phyloP scores from a whole-genome alignment of 2,888 invertebrate species.

The Vannuccia rotundouncinata region DNA sequence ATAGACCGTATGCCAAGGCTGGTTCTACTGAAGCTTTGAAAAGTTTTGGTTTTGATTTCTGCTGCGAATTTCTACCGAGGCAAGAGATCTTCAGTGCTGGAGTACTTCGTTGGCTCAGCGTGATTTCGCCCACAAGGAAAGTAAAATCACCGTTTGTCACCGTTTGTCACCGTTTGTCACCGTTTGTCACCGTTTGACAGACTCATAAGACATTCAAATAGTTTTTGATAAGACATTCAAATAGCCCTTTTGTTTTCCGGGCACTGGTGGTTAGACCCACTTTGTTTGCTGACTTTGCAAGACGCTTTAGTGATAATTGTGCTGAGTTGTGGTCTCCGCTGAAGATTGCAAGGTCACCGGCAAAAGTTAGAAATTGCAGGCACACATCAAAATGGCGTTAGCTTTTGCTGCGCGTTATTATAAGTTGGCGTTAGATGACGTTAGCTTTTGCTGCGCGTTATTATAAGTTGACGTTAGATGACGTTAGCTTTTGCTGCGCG shows the following conservation, averaged over 20 bases:
- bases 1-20: background rate
- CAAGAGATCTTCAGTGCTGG: background rate
- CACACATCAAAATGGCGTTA: background rate
- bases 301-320: conserved; percentile 17
- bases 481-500: conserved; percentile 9
- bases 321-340: conserved; percentile 2
- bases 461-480: too few relatives aligned
- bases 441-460: conserved; percentile 13
- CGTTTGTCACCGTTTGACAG: conserved; percentile 3
- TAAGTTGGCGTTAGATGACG: too few relatives aligned
- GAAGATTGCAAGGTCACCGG: conserved; percentile 4
- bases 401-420: conserved; percentile 16
- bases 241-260: background rate
- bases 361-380: conserved; percentile 15
- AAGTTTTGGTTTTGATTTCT: conserved; percentile 14
- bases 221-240: background rate
- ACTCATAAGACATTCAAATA: too few relatives aligned
- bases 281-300: conserved; percentile 2
- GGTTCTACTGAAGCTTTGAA: background rate
- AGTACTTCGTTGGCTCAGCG: background rate
- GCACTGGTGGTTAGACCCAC: background rate
- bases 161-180: background rate
- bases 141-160: background rate
- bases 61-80: background rate
- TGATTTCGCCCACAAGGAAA: background rate